Conservation (phyloP, 2,888 invertebrate genomes). For the Polyploca ridens region DNA sequence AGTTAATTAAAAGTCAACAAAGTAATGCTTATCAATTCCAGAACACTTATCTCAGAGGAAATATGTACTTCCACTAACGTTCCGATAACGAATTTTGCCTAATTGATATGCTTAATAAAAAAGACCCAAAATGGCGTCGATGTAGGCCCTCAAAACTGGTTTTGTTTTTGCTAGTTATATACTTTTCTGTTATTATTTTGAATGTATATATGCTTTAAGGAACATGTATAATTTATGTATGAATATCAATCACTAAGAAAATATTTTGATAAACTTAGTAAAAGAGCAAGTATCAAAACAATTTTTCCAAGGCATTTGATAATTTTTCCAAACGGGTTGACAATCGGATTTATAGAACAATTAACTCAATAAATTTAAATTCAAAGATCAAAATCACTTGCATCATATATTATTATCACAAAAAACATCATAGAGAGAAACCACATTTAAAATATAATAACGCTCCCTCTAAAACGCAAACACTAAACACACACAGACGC, state of each 20-base stretch:
- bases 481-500: slow-evolving; percentile 37
- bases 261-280: too few species aligned
- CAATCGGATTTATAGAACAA: too few species aligned
- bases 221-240: too few species aligned
- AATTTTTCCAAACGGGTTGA: too few species aligned
- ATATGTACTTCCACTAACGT: slow-evolving; percentile 36
- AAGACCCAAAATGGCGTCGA: slow-evolving; percentile 13
- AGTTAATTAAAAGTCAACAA: slow-evolving; percentile 18
- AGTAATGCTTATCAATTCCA: slow-evolving; percentile 14
- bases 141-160: slow-evolving; percentile 8
- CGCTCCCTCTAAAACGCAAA: slow-evolving; percentile 19
- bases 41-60: slow-evolving; percentile 41
- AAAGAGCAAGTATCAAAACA: too few species aligned
- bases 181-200: neutral
- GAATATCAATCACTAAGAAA: too few species aligned
- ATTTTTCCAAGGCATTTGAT: too few species aligned
- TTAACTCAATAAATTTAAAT: too few species aligned
- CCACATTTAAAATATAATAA: slow-evolving; percentile 1
- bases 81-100: slow-evolving; percentile 27
- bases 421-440: neutral
- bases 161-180: neutral
- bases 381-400: too few species aligned
- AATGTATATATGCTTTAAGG: neutral
- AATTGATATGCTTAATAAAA: slow-evolving; percentile 30
- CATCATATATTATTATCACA: too few species aligned